phyloP scores from a whole-genome alignment of 2,797 vertebrate species.

The Bothrops alternatus region DNA sequence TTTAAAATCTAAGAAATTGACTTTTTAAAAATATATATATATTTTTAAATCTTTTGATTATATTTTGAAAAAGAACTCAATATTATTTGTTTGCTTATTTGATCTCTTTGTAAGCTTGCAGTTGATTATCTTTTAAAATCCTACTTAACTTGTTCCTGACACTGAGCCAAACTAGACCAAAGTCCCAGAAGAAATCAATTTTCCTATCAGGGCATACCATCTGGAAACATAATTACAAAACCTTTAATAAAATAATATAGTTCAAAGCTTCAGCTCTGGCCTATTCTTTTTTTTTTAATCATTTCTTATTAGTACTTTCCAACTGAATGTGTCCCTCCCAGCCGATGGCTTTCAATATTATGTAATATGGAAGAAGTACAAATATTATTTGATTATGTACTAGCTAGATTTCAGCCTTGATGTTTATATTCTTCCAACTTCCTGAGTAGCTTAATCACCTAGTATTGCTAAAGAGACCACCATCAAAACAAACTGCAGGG shows the following conservation, averaged over 20 bases:
- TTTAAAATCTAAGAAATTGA: neutral
- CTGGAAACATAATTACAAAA: slow-evolving; percentile 38
- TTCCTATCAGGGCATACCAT: slow-evolving; percentile 26
- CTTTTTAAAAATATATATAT: neutral
- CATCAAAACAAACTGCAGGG: slow-evolving; percentile 18
- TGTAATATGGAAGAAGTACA: slow-evolving; percentile 51
- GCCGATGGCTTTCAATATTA: slow-evolving; percentile 41
- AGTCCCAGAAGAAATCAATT: slow-evolving; percentile 7
- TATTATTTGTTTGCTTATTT: neutral
- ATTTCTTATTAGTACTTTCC: slow-evolving; percentile 23
- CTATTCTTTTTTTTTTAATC: neutral
- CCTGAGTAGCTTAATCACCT: slow-evolving; percentile 36
- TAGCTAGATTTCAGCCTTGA: slow-evolving; percentile 38
- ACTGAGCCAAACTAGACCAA: neutral
- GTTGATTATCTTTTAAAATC: neutral
- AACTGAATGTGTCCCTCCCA: slow-evolving; percentile 2
- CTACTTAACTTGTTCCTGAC: slow-evolving; percentile 20
- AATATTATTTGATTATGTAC: slow-evolving; percentile 37
- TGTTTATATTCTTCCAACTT: slow-evolving; percentile 37
- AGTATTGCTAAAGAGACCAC: slow-evolving; percentile 22
- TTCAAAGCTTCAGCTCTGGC: slow-evolving; percentile 28
- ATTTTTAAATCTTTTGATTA: slow-evolving; percentile 1
- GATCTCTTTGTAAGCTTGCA: neutral
- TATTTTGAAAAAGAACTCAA: neutral
- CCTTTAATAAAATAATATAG: slow-evolving; percentile 9